Conservation (phyloP, 2,797 vertebrate genomes). For the Mallotus villosus region DNA sequence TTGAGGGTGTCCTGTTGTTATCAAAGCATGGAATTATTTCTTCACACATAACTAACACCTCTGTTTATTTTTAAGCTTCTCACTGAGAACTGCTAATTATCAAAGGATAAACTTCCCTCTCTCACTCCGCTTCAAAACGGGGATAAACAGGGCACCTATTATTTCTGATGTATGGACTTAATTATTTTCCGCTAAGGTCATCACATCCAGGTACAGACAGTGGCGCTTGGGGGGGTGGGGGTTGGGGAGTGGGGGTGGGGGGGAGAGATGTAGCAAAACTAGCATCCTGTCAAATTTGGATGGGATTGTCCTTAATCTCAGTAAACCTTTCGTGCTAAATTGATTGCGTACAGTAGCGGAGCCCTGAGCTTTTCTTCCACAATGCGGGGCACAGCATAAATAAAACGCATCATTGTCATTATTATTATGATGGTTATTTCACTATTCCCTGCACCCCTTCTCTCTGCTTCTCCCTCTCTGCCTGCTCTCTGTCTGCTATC, state of each 20-base stretch:
- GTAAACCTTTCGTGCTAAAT: too few species aligned
- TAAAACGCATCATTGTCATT: too few species aligned
- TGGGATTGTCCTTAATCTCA: not conserved
- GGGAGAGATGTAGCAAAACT: not conserved
- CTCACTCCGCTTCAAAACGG: conserved; percentile 47
- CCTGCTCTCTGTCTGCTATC: too few species aligned
- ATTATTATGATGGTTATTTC: too few species aligned
- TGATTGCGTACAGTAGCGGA: too few species aligned
- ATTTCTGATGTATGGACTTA: conserved; percentile 52
- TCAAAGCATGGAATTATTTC: conserved; percentile 58
- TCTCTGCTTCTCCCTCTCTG: not conserved
- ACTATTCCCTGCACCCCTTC: not conserved
- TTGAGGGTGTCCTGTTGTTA: conserved; percentile 58
- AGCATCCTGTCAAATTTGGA: not conserved
- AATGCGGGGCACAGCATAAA: too few species aligned
- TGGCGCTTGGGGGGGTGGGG: not conserved
- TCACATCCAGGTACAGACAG: conserved; percentile 24
- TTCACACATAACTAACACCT: conserved; percentile 58
- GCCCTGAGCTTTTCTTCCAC: too few species aligned
- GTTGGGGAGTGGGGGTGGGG: too few species aligned
- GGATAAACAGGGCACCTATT: conserved; percentile 52
- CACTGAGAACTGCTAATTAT: conserved; percentile 54
- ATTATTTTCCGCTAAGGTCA: conserved; percentile 49
- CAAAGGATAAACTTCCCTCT: conserved; percentile 55
- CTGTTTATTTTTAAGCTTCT: conserved; percentile 56